phyloP scores from a whole-genome alignment of 1,140 invertebrate species.

The Arctopsyche grandis region DNA sequence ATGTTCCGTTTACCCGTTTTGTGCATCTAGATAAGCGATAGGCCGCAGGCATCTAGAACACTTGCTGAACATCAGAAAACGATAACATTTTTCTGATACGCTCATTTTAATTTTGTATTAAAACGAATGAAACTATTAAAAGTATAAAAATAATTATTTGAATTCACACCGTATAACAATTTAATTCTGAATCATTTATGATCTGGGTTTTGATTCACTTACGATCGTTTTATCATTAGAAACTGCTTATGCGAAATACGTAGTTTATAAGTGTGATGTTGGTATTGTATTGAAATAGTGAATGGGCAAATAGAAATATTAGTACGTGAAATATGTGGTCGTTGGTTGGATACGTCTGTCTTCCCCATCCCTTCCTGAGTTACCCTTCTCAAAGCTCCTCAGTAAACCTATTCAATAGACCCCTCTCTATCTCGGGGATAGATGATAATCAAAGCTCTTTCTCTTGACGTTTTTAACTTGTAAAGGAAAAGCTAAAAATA shows the following conservation, averaged over 20 bases:
- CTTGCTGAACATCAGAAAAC: conserved; percentile 14
- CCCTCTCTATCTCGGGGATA: conserved; percentile 42
- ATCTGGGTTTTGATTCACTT: too few species aligned
- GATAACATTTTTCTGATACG: conserved; percentile 22
- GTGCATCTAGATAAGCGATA: conserved; percentile 38
- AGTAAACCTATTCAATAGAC: conserved; percentile 45
- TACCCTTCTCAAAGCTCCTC: conserved; percentile 41
- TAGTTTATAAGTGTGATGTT: too few species aligned
- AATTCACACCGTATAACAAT: too few species aligned
- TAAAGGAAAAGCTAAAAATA: conserved; percentile 45
- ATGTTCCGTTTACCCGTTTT: conserved; percentile 34
- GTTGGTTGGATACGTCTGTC: conserved; percentile 37
- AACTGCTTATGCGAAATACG: too few species aligned
- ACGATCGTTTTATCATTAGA: too few species aligned
- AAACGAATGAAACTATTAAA: too few species aligned
- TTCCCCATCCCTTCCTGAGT: conserved; percentile 1
- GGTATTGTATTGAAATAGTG: too few species aligned
- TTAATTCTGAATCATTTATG: too few species aligned
- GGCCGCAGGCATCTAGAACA: conserved; percentile 6
- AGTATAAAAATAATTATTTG: too few species aligned
- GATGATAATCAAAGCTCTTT: conserved; percentile 44
- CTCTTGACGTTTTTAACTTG: conserved; percentile 46
- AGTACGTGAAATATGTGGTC: not conserved
- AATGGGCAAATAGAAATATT: not conserved
- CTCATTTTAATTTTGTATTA: not conserved